These are phyloP conservation scores for Anseranas semipalmata DNA, from an alignment of 2,113 vertebrate genomes.

Conservation along the genomic window DNA sequence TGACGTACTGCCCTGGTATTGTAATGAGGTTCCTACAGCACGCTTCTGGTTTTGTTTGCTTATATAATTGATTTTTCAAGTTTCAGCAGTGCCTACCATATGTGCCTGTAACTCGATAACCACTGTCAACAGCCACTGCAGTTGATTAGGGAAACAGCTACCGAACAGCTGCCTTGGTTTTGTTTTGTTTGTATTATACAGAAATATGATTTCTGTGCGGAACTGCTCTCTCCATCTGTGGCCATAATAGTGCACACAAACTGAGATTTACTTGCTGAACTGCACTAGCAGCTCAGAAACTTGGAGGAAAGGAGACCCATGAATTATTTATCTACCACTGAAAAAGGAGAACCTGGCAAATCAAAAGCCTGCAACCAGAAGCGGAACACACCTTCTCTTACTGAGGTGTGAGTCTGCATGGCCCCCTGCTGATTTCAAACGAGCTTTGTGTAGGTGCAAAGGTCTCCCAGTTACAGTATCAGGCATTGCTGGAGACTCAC, in stretches of 20 bases:
- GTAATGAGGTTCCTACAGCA: background rate
- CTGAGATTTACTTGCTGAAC: background rate
- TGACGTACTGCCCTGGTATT: background rate
- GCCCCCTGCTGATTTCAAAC: background rate
- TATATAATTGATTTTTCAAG: background rate
- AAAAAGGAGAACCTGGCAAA: background rate
- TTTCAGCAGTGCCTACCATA: background rate
- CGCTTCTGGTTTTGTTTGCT: background rate
- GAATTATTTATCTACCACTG: background rate
- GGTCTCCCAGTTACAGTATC: background rate
- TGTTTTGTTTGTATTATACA: background rate
- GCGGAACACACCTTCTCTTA: background rate
- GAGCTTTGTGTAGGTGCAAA: background rate
- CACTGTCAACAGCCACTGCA: background rate
- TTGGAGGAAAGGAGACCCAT: background rate
- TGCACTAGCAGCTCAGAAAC: background rate
- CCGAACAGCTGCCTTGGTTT: background rate
- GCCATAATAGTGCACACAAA: background rate
- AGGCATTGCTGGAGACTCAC: slow-evolving; percentile 7
- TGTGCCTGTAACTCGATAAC: background rate
- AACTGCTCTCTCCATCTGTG: background rate
- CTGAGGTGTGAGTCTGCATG: background rate
- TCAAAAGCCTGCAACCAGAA: background rate
- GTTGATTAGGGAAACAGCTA: background rate
- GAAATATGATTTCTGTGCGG: background rate